Evolutionary conservation across 2,797 vertebrate species (phyloP), one percentile per base, ranked within the genome.

Genomic region (Sebastes variabilis): DNA sequence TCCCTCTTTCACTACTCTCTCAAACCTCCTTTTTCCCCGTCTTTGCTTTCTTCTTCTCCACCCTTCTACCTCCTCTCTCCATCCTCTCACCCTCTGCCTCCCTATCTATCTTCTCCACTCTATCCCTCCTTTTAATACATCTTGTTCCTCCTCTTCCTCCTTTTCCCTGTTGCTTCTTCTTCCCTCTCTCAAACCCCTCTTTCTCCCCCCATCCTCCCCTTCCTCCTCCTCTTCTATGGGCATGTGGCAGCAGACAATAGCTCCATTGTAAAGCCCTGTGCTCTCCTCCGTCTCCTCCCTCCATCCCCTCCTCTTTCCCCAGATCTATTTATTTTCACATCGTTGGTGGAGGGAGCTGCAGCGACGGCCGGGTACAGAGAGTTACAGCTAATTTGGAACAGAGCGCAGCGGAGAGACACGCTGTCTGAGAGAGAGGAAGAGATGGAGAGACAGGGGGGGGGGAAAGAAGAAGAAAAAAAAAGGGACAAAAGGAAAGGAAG

Each of bases 261-360:
- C 61, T 85, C 82, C 87, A 94, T 94, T 94, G 91, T 94, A 13
- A 81, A 36, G 67, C 79, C 75, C 52, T 18, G 49, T n/a, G 22
- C 80, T 84, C 86, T 88, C 85, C 87, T 89, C 70, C 73, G 10
- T 89, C 71, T 81, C 83, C 87, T 75, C 80, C 59, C 56, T 76
- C 82, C 56, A 64, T 77, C 79, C 66, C 66, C 80, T 52, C 38
- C 72, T 54, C 64, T 70, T 74, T 77, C 90, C 76, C 77, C 62
- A 84, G 55, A 93, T 93, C 88, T 91, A 95, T 96, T 96, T 95
- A 94, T 95, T 95, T 95, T 95, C 91, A 94, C 90, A 92, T 94
- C 85, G 90, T 90, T 46, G 88, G 92, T 92, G 71, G 82, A 88
- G 77, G 87, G 89, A 93, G 90, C 91, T 89, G 91, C 83, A 94